Base-by-base conservation (phyloP, 2,888 invertebrate genomes). In the Cecidostiba fungosa region DNA sequence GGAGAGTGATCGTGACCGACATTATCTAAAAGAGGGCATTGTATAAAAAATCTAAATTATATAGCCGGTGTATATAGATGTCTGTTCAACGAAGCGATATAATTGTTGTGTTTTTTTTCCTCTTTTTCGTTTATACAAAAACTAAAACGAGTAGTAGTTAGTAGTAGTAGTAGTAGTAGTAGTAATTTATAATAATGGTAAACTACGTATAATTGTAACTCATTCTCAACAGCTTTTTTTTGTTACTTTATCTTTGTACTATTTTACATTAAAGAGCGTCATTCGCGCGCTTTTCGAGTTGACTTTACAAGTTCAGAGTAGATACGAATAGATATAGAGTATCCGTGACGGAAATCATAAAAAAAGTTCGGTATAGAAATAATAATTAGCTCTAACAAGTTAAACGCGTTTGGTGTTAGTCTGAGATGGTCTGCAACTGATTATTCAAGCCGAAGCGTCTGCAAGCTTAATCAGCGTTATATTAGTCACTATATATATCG, bases 391-490 rank as follows among this genome's bases (percentile, higher is more conserved):
- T n/a, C n/a, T n/a, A n/a, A 16, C 14, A 3, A 43, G 1, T 43
- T 6, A 12, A 47, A 47, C 54, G 54, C 54, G n/a, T 54, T 54
- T 54, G 54, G 54, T 54, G 62, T 26, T 26, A 26, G 62, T 62
- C 26, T 23, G 10, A 26, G 8, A 12, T 62, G 62, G 26, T 62
- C 62, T 62, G 62, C 62, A 62, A 26, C 62, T 62, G 62, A 26
- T 62, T 62, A 26, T 19, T 62, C 26, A 62, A 62, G 62, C 10
- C 3, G 12, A 62, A 62, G 62, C 62, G 12, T 26, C 6, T 62
- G 62, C 14, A 62, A 62, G 62, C 26, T 62, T 26, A 62, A 62
- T 54, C 54, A 54, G 54, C 54, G n/a, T 54, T 54, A 19, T 54
- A 54, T 54, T 54, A 54, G n/a, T 5, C n/a, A 54, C 3, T 59